Evolutionary conservation across 2,888 invertebrate genomes (phyloP).

Genomic region (Automeris io): DNA sequence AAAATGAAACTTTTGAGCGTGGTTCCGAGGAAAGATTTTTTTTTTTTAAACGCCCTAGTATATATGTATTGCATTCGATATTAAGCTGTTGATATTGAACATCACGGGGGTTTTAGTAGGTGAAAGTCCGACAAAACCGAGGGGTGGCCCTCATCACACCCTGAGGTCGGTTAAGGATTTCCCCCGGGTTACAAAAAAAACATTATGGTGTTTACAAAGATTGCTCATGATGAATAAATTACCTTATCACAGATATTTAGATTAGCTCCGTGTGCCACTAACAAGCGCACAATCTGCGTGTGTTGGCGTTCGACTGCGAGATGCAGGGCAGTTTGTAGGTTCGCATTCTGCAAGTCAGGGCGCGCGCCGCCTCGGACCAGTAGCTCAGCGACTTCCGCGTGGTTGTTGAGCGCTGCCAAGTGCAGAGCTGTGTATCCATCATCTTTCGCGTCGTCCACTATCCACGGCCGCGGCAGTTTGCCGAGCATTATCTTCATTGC

Average conservation of each 20-base stretch:
- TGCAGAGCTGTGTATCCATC: conserved; percentile 98
- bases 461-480: conserved; percentile 96
- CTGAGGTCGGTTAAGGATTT: too few relatives aligned
- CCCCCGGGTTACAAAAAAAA: too few relatives aligned
- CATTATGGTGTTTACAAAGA: neutral
- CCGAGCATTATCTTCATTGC: conserved; percentile 97
- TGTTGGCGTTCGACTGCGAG: conserved; percentile 97
- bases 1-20: too few relatives aligned
- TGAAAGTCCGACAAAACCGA: too few relatives aligned
- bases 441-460: conserved; percentile 98
- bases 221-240: conserved; percentile 7
- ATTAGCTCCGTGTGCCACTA: conserved; percentile 95
- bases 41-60: too few relatives aligned
- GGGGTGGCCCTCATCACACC: too few relatives aligned
- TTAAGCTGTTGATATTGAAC: too few relatives aligned
- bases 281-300: conserved; percentile 95
- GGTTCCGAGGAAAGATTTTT: too few relatives aligned
- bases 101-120: too few relatives aligned
- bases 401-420: conserved; percentile 96
- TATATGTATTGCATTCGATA: too few relatives aligned
- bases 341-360: conserved; percentile 97
- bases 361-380: conserved; percentile 94
- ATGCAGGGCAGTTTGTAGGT: conserved; percentile 94
- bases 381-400: conserved; percentile 96
- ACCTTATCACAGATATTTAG: conserved; percentile 98